Conservation (phyloP, 1,140 invertebrate species). For the Homalodisca vitripennis region DNA sequence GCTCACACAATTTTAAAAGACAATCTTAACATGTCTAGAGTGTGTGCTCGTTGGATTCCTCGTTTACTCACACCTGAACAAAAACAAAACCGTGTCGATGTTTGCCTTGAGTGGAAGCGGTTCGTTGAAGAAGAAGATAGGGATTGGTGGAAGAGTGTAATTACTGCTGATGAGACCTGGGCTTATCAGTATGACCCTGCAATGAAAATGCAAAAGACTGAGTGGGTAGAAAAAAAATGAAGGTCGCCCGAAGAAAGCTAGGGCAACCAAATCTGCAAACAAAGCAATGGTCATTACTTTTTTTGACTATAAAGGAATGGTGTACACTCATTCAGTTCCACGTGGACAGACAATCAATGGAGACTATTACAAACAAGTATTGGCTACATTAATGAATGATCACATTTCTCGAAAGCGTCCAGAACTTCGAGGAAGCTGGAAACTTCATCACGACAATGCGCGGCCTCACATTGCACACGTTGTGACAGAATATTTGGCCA, state of each 20-base stretch:
- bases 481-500: neutral
- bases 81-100: neutral
- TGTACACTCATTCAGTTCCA: neutral
- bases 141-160: neutral
- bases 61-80: neutral
- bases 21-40: conserved; percentile 9
- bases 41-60: conserved; percentile 14
- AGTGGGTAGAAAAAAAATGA: neutral
- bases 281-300: neutral
- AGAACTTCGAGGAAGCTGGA: neutral
- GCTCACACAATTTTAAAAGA: conserved; percentile 1
- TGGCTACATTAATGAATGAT: neutral
- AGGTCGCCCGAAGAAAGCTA: neutral
- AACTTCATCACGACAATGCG: neutral
- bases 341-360: neutral
- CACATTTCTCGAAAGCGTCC: neutral
- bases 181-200: neutral
- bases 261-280: neutral
- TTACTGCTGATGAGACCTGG: neutral
- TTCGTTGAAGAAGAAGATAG: neutral
- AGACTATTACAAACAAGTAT: neutral
- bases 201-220: neutral
- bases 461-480: neutral
- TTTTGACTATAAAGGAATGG: neutral
- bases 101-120: neutral